Evolutionary conservation across 1,140 invertebrate genomes (phyloP), one percentile per base, ranked within the genome.

Genomic region (Hypsibius dujardini): DNA sequence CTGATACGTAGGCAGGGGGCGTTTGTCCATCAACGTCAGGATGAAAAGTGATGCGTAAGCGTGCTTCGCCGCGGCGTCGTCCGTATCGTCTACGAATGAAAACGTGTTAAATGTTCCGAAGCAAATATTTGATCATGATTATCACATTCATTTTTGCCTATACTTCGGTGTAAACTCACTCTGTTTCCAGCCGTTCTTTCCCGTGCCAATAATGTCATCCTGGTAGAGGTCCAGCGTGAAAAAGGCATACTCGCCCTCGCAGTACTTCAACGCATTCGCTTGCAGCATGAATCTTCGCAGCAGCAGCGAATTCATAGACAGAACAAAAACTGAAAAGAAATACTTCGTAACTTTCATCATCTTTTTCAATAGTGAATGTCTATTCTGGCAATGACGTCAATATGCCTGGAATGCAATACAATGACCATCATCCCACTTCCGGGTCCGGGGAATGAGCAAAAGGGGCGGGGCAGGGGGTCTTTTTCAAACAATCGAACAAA

Each of bases 211-310:
- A 3, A 67, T 67, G 62, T 67, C 62, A 42, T 67, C 42, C 42
- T 14, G 7, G 62, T 67, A 67, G 3, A 67, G 62, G 45, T 67
- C 62, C 3, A 67, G 62, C 12, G 62, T 42, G 42, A 67, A 7
- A 67, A 67, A 67, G 62, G 62, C 62, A 42, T 67, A 67, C 42
- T 67, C 62, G 12, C 62, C 62, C 45, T 67, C 62, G 62, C 62
- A 67, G 12, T 14, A 14, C 45, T 42, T 42, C 42, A 67, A 67
- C 12, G 12, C 12, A 67, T 42, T 67, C 62, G 62, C 62, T 67
- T 7, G 7, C 7, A 67, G 3, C 62, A 67, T 67, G 45, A 67
- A 67, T 42, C 42, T 67, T 67, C 62, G 62, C 7, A 67, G 62
- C 62, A 67, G 45, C 42, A 42, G 7, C 42, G 62, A 67, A 42